Evolutionary conservation across 2,113 vertebrate genomes (phyloP), one percentile per base, ranked within the genome.

Genomic region (Opisthocomus hoazin): DNA sequence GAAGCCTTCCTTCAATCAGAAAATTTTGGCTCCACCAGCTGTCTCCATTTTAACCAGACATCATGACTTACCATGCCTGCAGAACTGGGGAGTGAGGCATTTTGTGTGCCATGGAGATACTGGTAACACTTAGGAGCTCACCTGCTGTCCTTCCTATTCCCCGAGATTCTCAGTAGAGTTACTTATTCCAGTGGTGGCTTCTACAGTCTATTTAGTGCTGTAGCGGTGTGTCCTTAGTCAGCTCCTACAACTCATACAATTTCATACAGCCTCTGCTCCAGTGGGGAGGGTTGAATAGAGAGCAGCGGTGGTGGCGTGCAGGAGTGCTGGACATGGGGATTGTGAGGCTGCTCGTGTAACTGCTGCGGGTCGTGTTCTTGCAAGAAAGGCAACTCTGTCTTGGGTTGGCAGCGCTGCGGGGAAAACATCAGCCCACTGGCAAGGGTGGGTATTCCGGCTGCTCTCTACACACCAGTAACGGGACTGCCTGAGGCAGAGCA

Each of bases 391-490:
- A 16, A 6, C 23, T 39, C 20, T 15, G 7, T 27, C 24, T 20
- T 24, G 13, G 18, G 23, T 34, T 5, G 3, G 19, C 32, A 26
- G 63, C 15, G 10, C 30, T 70, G 21, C 2, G 1, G 43, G 26
- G 29, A 34, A 64, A 41, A 26, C 5, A 15, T 9, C 7, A 6
- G 36, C 12, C 26, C 10, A 12, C 32, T 14, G 36, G 32, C 36
- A 46, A 29, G 45, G 8, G 5, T 32, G 17, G 24, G 8, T 23
- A 12, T 32, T 11, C 15, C 0, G 1, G 22, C 50, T 37, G 57
- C 57, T 70, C 29, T 46, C 30, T 12, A 3, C 1, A 1, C 8
- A 56, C 15, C 6, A 5, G 32, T 32, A 29, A 61, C 0, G 4
- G n/a, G 39, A 46, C n/a, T 60, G 34, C n/a, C 63, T 15, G 41